These are phyloP conservation scores for Pachymerium ferrugineum DNA, from an alignment of 2,888 invertebrate species.

Conservation along the genomic window DNA sequence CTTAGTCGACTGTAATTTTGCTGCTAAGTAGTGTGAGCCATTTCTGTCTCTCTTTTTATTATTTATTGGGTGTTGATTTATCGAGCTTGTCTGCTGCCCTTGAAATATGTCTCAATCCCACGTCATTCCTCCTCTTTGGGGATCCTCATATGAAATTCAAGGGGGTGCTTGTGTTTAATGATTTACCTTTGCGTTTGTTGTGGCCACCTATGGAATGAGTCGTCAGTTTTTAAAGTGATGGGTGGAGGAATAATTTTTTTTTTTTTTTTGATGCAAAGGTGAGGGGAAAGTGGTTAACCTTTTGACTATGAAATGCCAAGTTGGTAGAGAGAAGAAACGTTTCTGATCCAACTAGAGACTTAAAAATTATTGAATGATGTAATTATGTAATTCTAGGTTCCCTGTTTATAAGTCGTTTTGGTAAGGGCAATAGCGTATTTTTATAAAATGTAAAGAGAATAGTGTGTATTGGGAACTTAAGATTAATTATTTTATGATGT, in stretches of 20 bases:
- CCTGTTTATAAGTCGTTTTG: no score
- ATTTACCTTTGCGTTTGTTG: background rate
- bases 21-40: background rate
- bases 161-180: background rate
- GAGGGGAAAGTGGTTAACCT: no score
- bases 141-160: background rate
- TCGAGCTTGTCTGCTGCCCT: background rate
- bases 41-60: conserved; percentile 5
- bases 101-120: conserved; percentile 8
- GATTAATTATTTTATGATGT: no score
- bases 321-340: no score
- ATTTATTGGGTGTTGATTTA: conserved; percentile 13
- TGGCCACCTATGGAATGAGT: background rate
- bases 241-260: background rate
- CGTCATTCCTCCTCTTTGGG: background rate
- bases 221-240: background rate
- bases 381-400: no score
- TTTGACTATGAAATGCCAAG: no score
- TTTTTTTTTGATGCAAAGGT: no score
- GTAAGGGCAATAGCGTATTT: no score
- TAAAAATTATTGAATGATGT: no score
- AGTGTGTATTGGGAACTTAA: no score
- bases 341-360: no score
- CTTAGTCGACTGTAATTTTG: background rate
- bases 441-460: no score